Evolutionary conservation across 2,797 vertebrate species (phyloP), one percentile per base, ranked within the genome.

Genomic region (Neosalanx taihuensis): DNA sequence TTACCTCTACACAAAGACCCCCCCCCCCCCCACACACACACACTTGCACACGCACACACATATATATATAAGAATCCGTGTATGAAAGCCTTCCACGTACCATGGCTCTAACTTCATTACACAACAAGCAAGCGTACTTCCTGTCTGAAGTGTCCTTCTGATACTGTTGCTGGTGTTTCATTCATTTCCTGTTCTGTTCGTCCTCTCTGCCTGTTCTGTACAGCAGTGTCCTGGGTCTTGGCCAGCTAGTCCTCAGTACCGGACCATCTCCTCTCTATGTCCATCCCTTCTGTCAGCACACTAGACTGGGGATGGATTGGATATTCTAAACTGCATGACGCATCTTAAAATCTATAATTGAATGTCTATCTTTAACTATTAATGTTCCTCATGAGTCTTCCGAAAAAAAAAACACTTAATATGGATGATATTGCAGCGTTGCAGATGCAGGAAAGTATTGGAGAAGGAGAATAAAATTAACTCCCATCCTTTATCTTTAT

Each of bases 401-500:
- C 81, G 81, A 70, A 1, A 26, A 26, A 26, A 26, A 26, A 26
- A 75, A 78, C 79, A 83, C 80, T 74, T 79, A 73, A 81, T 81
- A 81, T 18, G 75, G 70, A 82, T 80, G 76, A 76, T 86, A 85
- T 85, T 57, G 5, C 73, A 75, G 68, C 78, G 74, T 79, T 85
- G 85, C 51, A 30, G 26, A 51, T 7, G 23, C 13, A 51, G 26
- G 46, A 49, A 20, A 81, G 71, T 26, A 80, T 60, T 76, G 69
- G 77, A 76, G 72, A 75, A 72, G 77, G 71, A 79, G 74, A 79
- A 75, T 82, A 58, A 84, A 84, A 88, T 75, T 61, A 84, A 79
- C 86, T 81, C 65, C 58, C 58, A 35, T 26, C 80, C 78, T 85
- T 88, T 87, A 89, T 89, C 86, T 88, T 85, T 85, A 85, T 78